These are phyloP conservation scores for Jaculus jaculus DNA, from an alignment of 2,113 vertebrate genomes.

Conservation along the genomic window DNA sequence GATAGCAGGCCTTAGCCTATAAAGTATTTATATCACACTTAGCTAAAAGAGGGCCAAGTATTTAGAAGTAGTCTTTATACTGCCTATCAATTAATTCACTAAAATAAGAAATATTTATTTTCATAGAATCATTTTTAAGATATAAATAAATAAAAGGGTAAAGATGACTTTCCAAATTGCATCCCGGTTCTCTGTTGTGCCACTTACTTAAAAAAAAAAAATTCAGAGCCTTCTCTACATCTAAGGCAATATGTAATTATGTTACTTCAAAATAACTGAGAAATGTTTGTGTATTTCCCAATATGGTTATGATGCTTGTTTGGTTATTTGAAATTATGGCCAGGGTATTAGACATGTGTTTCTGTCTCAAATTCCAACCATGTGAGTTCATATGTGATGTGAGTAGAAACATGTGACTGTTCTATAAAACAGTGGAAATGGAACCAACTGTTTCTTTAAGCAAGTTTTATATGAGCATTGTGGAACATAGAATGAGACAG, in stretches of 20 bases:
- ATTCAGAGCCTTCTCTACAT: background rate
- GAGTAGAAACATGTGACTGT: background rate
- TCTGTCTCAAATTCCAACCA: slow-evolving; percentile 1
- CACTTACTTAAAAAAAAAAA: background rate
- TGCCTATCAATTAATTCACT: background rate
- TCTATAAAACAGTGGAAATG: background rate
- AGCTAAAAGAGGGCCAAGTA: background rate
- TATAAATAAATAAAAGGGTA: background rate
- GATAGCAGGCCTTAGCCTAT: background rate
- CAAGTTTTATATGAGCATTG: background rate
- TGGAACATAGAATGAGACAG: background rate
- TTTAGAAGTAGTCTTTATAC: background rate
- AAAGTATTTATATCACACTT: background rate
- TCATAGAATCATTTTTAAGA: background rate
- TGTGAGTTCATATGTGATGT: background rate
- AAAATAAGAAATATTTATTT: background rate
- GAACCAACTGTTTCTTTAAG: background rate
- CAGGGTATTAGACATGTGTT: background rate
- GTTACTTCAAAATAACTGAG: slow-evolving; percentile 10
- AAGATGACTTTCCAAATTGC: background rate
- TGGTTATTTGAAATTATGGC: background rate
- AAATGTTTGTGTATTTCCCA: background rate
- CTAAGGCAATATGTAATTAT: background rate
- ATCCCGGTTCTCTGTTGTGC: background rate
- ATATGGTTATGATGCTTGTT: background rate